Percentiles rank a stretch among this genome's conserved stretches.
Evolutionary conservation across 2,888 invertebrate genomes (phyloP).

Genomic region (Rhabditoides inermis): DNA sequence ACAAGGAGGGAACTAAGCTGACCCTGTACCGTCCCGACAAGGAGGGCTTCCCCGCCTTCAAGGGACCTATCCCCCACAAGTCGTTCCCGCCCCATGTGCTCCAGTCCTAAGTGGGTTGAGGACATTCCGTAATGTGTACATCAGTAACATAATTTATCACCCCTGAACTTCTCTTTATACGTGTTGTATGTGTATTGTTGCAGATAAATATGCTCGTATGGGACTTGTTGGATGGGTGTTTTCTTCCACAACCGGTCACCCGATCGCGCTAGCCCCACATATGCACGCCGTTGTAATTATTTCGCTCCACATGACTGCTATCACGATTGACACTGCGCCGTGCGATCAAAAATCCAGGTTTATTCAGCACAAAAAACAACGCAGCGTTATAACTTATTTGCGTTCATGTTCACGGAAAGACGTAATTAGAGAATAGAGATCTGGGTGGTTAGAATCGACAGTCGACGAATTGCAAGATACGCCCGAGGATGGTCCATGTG

Average conservation of each 20-base stretch:
- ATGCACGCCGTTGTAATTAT: too few relatives aligned
- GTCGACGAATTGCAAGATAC: constrained; percentile 51
- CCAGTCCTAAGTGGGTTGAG: not conserved
- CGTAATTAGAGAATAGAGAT: not conserved
- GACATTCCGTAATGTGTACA: not conserved
- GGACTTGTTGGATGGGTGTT: not conserved
- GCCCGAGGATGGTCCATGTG: constrained; percentile 50
- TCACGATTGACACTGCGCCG: too few relatives aligned
- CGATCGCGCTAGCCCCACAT: too few relatives aligned
- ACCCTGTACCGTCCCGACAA: constrained; percentile 38
- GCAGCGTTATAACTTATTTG: not conserved
- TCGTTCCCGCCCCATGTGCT: constrained; percentile 38
- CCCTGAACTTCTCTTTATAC: too few relatives aligned
- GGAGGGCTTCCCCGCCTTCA: constrained; percentile 36
- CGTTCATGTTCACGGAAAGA: not conserved
- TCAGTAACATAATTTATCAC: too few relatives aligned
- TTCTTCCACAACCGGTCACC: too few relatives aligned
- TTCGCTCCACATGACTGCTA: too few relatives aligned
- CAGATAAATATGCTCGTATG: not conserved
- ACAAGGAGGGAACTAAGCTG: constrained; percentile 33
- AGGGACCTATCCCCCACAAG: constrained; percentile 25
- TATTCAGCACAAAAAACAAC: too few relatives aligned
- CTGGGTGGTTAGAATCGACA: constrained; percentile 39
- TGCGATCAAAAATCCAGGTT: too few relatives aligned
- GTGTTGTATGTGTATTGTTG: too few relatives aligned